Evolutionary conservation across 2,888 invertebrate genomes (phyloP).

Genomic region (Troides helena): DNA sequence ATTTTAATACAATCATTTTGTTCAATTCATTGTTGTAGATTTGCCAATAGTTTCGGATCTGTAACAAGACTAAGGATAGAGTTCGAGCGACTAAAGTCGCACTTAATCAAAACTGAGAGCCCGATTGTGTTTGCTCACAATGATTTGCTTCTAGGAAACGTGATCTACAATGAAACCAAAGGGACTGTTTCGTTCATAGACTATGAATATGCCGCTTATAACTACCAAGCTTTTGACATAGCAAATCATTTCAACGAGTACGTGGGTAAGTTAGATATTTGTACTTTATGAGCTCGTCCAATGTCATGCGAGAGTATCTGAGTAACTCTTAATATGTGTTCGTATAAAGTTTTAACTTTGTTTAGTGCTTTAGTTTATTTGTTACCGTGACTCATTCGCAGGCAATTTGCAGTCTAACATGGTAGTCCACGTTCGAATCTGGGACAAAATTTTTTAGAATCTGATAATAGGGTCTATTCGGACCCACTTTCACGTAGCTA

Average conservation of each 20-base stretch:
- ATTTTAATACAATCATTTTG: conserved; percentile 31
- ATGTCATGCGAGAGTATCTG: too few relatives aligned
- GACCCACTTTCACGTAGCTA: too few relatives aligned
- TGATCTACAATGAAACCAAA: conserved; percentile 88
- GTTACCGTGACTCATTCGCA: too few relatives aligned
- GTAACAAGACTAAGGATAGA: conserved; percentile 85
- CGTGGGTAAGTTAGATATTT: conserved; percentile 86
- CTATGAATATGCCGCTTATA: conserved; percentile 96
- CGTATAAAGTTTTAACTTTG: too few relatives aligned
- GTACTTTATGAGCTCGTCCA: too few relatives aligned
- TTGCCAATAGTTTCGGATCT: conserved; percentile 83
- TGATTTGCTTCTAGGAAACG: conserved; percentile 96
- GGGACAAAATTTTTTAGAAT: too few relatives aligned
- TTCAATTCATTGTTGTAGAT: conserved; percentile 77
- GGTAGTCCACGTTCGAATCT: too few relatives aligned
- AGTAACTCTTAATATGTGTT: too few relatives aligned
- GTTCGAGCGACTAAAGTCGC: conserved; percentile 82
- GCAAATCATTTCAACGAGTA: conserved; percentile 99
- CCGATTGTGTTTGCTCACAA: conserved; percentile 97
- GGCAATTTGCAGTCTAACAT: too few relatives aligned
- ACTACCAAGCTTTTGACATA: conserved; percentile 97
- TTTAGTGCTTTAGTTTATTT: too few relatives aligned
- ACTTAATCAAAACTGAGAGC: conserved; percentile 83
- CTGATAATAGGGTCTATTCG: too few relatives aligned
- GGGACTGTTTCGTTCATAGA: conserved; percentile 94